Conservation (phyloP, 2,888 invertebrate genomes). For the Epiblema foenella region DNA sequence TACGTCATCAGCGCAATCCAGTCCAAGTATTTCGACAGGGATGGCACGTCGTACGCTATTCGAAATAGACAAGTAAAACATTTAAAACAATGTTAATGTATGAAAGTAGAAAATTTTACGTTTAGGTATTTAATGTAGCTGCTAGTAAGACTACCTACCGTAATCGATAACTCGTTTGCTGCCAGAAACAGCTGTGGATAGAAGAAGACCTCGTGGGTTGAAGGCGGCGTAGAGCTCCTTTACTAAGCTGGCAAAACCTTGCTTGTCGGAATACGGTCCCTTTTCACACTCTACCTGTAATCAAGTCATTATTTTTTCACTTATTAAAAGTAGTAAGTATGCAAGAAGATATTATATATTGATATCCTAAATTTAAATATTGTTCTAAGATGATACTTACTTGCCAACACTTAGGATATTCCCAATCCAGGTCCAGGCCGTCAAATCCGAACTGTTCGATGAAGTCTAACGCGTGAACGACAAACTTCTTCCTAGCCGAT, state of each 20-base stretch:
- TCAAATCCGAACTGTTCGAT: slow-evolving; percentile 93
- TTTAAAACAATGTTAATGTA: background rate
- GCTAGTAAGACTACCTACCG: slow-evolving; percentile 73
- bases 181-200: slow-evolving; percentile 94
- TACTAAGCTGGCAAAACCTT: slow-evolving; percentile 90
- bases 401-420: slow-evolving; percentile 97
- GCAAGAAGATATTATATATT: background rate
- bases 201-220: slow-evolving; percentile 87
- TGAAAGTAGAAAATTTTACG: no score
- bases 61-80: slow-evolving; percentile 13
- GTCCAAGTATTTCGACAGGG: slow-evolving; percentile 90
- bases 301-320: background rate
- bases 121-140: no score
- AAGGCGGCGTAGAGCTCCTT: slow-evolving; percentile 90
- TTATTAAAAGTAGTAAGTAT: background rate
- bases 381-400: slow-evolving; percentile 64
- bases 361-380: background rate
- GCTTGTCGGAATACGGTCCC: slow-evolving; percentile 92
- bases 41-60: slow-evolving; percentile 89
- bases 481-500: slow-evolving; percentile 88
- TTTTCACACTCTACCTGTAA: slow-evolving; percentile 91
- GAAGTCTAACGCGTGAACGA: slow-evolving; percentile 90
- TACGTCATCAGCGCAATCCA: slow-evolving; percentile 97
- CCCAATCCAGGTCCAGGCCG: slow-evolving; percentile 97
- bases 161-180: slow-evolving; percentile 92